Conservation (phyloP, 2,797 vertebrate species). For the Pitangus sulphuratus region DNA sequence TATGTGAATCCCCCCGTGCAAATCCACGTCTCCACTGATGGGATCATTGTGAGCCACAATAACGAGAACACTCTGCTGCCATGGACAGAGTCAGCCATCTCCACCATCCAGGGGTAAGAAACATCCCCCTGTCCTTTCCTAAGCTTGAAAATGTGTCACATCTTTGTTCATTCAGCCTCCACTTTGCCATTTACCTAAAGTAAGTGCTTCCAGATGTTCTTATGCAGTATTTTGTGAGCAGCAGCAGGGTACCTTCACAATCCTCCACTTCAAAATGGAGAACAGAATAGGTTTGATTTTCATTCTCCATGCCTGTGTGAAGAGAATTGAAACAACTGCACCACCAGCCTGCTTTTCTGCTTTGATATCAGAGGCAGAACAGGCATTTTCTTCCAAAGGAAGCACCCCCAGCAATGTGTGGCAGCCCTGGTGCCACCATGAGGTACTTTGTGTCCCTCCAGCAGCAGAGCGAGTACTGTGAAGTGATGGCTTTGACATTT, state of each 20-base stretch:
- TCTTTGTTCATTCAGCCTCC: background rate
- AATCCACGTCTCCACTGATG: background rate
- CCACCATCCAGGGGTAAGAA: conserved; percentile 53
- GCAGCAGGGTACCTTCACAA: background rate
- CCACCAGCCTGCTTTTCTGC: background rate
- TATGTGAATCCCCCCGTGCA: background rate
- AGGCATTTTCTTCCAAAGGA: background rate
- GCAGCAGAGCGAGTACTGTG: rapidly evolving
- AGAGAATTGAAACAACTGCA: background rate
- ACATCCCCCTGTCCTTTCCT: background rate
- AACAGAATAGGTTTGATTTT: background rate
- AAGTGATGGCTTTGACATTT: conserved; percentile 3
- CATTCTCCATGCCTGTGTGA: background rate
- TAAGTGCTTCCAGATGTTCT: background rate
- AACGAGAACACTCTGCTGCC: background rate
- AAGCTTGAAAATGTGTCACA: background rate
- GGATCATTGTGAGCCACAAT: background rate
- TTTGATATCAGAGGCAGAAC: background rate
- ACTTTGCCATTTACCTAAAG: background rate
- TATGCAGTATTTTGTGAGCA: rapidly evolving
- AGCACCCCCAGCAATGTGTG: rapidly evolving
- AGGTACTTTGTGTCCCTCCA: background rate
- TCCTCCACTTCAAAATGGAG: background rate
- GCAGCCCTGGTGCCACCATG: background rate
- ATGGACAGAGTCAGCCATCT: background rate